A percentile compares a stretch with the other conserved stretches of the same genome.
Conservation (phyloP, 2,888 invertebrate species). For the Ernsta delagoae region DNA sequence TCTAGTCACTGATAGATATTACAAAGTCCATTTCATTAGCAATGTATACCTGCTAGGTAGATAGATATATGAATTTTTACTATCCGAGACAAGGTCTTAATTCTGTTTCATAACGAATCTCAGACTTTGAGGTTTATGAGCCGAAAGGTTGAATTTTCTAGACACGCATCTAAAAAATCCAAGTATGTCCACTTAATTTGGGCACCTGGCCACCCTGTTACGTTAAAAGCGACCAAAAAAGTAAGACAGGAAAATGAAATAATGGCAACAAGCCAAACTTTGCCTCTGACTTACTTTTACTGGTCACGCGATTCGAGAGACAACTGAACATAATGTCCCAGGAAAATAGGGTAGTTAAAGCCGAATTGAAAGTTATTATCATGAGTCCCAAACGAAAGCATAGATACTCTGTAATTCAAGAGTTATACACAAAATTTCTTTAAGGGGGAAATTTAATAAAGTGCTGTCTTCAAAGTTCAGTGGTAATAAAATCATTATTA, state of each 20-base stretch:
- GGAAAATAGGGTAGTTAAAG: conserved; percentile 56
- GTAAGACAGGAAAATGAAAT: conserved; percentile 66
- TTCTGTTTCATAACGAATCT: no score
- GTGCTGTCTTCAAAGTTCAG: not conserved
- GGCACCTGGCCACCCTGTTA: not conserved
- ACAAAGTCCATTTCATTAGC: no score
- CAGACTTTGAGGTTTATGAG: no score
- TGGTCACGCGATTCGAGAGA: conserved; percentile 72
- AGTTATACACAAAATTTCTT: conserved; percentile 30
- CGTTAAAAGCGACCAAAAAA: conserved; percentile 61
- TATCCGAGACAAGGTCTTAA: no score
- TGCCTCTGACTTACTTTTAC: conserved; percentile 70
- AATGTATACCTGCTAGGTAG: no score
- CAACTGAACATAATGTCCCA: conserved; percentile 65
- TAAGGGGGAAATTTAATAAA: conserved; percentile 19
- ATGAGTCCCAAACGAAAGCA: conserved; percentile 36
- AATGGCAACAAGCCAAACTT: conserved; percentile 75
- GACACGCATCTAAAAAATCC: no score
- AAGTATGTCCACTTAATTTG: not conserved
- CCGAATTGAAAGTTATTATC: conserved; percentile 48
- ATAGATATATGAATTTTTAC: no score
- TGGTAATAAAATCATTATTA: no score
- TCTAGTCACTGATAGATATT: no score
- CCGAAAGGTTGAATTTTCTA: no score
- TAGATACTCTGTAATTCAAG: conserved; percentile 16